Percentiles rank a stretch among this genome's conserved stretches.
Evolutionary conservation across 2,888 invertebrate species (phyloP).

Genomic region (Dasysyrphus tricinctus): DNA sequence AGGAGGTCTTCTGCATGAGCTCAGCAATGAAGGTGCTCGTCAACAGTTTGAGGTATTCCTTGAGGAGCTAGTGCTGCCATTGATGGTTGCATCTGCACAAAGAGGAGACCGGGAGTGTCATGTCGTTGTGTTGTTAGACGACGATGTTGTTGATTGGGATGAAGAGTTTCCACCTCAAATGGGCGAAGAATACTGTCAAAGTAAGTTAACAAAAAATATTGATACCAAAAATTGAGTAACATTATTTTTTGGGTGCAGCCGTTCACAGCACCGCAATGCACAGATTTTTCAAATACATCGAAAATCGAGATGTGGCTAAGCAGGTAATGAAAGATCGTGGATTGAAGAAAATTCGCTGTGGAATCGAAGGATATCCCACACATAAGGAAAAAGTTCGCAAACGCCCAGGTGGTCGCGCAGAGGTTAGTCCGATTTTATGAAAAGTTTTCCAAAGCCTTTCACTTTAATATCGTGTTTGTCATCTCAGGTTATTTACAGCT

Average conservation of each 20-base stretch:
- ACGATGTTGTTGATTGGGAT: conserved; percentile 99
- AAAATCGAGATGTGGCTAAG: conserved; percentile 99
- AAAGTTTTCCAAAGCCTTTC: neutral
- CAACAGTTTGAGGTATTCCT: conserved; percentile 98
- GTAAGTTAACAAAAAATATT: conserved; percentile 83
- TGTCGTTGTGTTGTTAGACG: conserved; percentile 97
- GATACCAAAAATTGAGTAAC: neutral
- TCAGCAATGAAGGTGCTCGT: conserved; percentile 99
- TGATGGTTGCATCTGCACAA: conserved; percentile 97
- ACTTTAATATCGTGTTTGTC: neutral
- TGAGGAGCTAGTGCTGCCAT: conserved; percentile 96
- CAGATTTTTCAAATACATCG: conserved; percentile 99
- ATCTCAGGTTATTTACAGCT: conserved; percentile 93
- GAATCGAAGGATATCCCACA: conserved; percentile 99
- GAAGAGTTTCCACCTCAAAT: conserved; percentile 99
- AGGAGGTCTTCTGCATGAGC: conserved; percentile 97
- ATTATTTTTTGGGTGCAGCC: conserved; percentile 84
- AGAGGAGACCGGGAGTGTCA: conserved; percentile 99
- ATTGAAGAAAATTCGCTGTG: conserved; percentile 98
- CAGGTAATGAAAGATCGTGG: conserved; percentile 99
- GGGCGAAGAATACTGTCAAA: conserved; percentile 99
- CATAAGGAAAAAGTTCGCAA: conserved; percentile 99
- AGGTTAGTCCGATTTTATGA: conserved; percentile 85
- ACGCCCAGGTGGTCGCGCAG: conserved; percentile 96
- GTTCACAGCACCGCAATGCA: conserved; percentile 98